Conservation (phyloP, 2,888 invertebrate species). For the Nephrotoma guestfalica region DNA sequence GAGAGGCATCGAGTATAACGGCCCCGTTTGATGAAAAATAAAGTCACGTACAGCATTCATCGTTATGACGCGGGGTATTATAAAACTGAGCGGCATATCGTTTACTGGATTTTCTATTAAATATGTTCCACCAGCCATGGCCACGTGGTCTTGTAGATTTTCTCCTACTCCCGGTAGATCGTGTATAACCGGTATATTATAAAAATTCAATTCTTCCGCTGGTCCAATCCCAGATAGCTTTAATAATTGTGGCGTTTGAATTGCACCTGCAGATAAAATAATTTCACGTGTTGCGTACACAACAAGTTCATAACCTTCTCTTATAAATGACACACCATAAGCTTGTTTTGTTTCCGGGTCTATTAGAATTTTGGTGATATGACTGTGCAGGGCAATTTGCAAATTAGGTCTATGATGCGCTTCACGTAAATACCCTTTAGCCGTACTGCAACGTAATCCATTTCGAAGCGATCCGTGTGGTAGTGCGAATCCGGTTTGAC, state of each 20-base stretch:
- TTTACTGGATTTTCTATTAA: constrained; percentile 46
- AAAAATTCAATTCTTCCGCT: constrained; percentile 40
- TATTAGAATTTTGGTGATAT: constrained; percentile 52
- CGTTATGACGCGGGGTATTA: constrained; percentile 48
- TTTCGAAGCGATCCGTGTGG: constrained; percentile 64
- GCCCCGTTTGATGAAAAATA: constrained; percentile 42
- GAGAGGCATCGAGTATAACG: constrained; percentile 59
- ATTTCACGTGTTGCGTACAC: constrained; percentile 58
- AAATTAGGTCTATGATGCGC: constrained; percentile 52
- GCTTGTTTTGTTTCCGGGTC: constrained; percentile 43
- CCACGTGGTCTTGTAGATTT: constrained; percentile 73
- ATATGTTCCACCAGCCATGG: constrained; percentile 62
- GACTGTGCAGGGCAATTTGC: constrained; percentile 52
- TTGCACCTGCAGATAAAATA: constrained; percentile 70
- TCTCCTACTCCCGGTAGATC: constrained; percentile 59
- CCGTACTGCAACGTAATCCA: constrained; percentile 68
- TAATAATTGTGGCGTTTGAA: constrained; percentile 72
- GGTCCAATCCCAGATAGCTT: constrained; percentile 78
- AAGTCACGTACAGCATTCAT: constrained; percentile 48
- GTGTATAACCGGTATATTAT: constrained; percentile 43
- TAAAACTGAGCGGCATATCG: constrained; percentile 48
- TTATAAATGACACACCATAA: constrained; percentile 46
- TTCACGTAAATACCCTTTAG: constrained; percentile 65
- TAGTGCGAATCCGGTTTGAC: constrained; percentile 64
- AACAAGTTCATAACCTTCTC: constrained; percentile 28